These are phyloP conservation scores for Bagarius yarrelli DNA, from an alignment of 2,113 vertebrate genomes.

Conservation along the genomic window DNA sequence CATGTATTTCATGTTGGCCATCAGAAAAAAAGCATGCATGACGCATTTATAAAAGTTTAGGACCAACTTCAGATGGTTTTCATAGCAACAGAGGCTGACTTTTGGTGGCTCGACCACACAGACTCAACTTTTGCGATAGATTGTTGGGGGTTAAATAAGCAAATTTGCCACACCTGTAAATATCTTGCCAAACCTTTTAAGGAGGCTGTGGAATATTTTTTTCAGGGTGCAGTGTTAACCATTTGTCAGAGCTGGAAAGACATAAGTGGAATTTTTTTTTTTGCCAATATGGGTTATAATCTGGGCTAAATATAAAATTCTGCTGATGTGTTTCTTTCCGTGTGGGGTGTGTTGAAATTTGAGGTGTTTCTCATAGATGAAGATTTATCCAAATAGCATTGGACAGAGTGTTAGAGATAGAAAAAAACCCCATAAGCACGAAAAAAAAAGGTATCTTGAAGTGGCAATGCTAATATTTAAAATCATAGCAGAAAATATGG, in stretches of 20 bases:
- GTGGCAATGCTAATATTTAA: no score
- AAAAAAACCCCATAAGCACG: no score
- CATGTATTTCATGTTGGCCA: background rate
- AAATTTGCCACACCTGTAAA: slow-evolving; percentile 30
- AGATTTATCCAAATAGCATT: no score
- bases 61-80: slow-evolving; percentile 31
- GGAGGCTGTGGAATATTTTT: background rate
- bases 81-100: slow-evolving; percentile 23
- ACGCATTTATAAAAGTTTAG: background rate
- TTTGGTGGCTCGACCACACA: slow-evolving; percentile 2
- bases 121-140: slow-evolving; percentile 11
- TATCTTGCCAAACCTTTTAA: slow-evolving; percentile 25
- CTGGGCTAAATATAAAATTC: slow-evolving; percentile 33
- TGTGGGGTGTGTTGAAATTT: slow-evolving; percentile 12
- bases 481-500: no score
- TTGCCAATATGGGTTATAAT: slow-evolving; percentile 6
- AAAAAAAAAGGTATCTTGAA: no score
- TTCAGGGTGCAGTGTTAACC: slow-evolving; percentile 6
- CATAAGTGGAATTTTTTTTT: slow-evolving; percentile 16
- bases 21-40: background rate
- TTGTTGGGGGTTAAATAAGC: slow-evolving; percentile 11
- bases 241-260: slow-evolving; percentile 21
- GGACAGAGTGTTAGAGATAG: no score
- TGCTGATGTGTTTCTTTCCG: slow-evolving; percentile 23
- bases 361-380: no score